phyloP scores from a whole-genome alignment of 2,888 invertebrate genomes.

The Augiades crinisus region DNA sequence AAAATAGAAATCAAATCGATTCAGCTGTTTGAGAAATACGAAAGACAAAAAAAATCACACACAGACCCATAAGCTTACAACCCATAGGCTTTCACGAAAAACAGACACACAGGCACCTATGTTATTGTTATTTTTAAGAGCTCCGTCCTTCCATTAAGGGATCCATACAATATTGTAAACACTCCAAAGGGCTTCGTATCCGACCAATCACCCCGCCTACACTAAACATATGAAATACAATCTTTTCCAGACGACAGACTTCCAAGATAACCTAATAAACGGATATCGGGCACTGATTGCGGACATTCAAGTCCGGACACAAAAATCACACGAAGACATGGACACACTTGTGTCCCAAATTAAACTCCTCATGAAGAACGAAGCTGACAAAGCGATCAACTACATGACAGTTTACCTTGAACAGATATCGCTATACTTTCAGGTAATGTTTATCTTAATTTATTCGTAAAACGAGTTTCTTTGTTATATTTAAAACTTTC shows the following conservation, averaged over 20 bases:
- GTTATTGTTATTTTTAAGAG: too few species aligned
- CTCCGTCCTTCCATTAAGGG: too few species aligned
- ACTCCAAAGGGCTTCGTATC: too few species aligned
- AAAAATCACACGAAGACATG: conserved; percentile 74
- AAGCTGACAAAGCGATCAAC: conserved; percentile 74
- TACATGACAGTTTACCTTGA: conserved; percentile 77
- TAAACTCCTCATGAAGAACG: conserved; percentile 74
- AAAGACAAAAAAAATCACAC: too few species aligned
- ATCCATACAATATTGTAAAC: not conserved
- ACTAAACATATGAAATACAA: not conserved
- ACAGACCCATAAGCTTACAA: too few species aligned
- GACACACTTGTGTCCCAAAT: conserved; percentile 75
- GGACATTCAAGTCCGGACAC: conserved; percentile 71
- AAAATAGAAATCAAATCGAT: too few species aligned
- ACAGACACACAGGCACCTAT: too few species aligned
- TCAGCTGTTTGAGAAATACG: too few species aligned
- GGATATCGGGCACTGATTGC: conserved; percentile 72
- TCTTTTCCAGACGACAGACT: conserved; percentile 65
- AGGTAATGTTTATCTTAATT: conserved; percentile 46
- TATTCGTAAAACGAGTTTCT: conserved; percentile 1
- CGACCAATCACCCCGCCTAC: too few species aligned
- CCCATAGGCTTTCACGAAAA: too few species aligned
- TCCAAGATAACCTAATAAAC: conserved; percentile 74
- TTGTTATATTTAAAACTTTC: too few species aligned
- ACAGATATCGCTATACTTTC: conserved; percentile 74